A percentile compares a stretch with the other conserved stretches of the same genome.
Evolutionary conservation across 2,113 vertebrate genomes (phyloP).

Genomic region (Theristicus caerulescens): DNA sequence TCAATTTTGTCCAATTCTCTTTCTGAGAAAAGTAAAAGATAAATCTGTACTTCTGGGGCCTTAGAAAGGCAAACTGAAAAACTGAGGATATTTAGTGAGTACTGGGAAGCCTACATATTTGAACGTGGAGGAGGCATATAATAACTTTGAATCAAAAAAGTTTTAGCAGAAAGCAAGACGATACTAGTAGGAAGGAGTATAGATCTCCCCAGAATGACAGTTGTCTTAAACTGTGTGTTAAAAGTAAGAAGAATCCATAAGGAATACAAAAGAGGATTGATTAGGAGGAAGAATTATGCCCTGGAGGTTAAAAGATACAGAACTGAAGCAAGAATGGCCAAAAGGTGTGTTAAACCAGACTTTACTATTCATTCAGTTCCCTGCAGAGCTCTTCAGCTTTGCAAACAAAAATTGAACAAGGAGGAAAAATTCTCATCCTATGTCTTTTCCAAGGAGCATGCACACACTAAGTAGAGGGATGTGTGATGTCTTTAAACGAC

Average conservation of each 20-base stretch:
- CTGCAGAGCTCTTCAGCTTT: neutral
- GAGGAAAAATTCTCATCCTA: neutral
- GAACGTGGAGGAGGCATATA: neutral
- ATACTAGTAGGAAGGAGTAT: neutral
- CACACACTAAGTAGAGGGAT: neutral
- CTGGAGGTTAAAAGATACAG: neutral
- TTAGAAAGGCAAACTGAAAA: neutral
- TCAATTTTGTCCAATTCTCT: neutral
- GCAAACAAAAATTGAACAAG: neutral
- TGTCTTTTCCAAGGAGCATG: neutral
- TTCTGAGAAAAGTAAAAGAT: neutral
- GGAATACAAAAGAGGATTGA: neutral
- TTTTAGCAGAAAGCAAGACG: neutral
- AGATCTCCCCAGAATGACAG: neutral
- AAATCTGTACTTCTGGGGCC: neutral
- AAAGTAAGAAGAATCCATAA: neutral
- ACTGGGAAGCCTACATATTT: neutral
- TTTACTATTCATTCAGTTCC: neutral
- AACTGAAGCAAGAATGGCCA: neutral
- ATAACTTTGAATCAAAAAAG: neutral
- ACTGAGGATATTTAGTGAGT: neutral
- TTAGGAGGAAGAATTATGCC: neutral
- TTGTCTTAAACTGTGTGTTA: neutral
- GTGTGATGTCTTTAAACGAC: neutral
- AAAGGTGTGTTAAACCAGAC: neutral